Conservation (phyloP, 2,888 invertebrate genomes). For the Gryllus longicercus region DNA sequence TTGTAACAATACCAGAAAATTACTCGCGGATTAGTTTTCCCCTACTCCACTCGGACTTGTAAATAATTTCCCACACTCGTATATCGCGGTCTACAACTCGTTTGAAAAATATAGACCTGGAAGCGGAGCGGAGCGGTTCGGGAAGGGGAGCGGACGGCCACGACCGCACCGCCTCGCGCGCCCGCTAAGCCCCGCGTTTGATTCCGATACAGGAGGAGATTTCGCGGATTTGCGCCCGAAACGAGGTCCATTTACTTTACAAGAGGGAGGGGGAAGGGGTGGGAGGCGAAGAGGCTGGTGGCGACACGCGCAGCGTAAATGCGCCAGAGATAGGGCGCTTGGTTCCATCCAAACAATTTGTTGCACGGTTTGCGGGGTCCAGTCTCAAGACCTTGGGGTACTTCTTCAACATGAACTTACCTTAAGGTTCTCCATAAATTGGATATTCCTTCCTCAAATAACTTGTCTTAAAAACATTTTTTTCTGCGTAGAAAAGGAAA, state of each 20-base stretch:
- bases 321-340: too few relatives aligned
- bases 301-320: too few relatives aligned
- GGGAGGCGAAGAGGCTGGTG: too few relatives aligned
- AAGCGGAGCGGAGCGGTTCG: background rate
- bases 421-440: too few relatives aligned
- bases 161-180: background rate
- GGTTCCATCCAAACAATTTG: too few relatives aligned
- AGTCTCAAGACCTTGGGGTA: too few relatives aligned
- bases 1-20: constrained; percentile 41
- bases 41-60: constrained; percentile 34
- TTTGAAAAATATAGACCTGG: constrained; percentile 29
- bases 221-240: background rate
- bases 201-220: constrained; percentile 17
- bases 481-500: too few relatives aligned
- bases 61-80: constrained; percentile 37
- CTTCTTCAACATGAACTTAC: too few relatives aligned
- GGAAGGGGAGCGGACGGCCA: background rate
- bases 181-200: background rate
- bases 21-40: constrained; percentile 39
- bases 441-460: too few relatives aligned
- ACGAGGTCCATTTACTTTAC: background rate
- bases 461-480: too few relatives aligned
- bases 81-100: constrained; percentile 23
- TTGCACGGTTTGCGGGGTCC: too few relatives aligned
- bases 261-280: too few relatives aligned